phyloP scores from a whole-genome alignment of 2,888 invertebrate species.

The Omphaloscelis lunosa region DNA sequence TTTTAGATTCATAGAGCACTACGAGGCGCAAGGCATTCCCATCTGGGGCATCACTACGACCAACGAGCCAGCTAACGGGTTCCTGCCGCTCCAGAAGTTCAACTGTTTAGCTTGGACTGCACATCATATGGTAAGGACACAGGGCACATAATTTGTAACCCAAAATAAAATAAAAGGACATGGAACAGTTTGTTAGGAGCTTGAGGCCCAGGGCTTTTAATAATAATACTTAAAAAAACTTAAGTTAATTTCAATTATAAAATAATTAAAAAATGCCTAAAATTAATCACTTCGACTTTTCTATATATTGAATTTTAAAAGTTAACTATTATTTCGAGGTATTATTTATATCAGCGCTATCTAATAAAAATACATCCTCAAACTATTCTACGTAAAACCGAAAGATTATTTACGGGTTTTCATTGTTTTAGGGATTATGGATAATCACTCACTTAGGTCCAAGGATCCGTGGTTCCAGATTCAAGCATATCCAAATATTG shows the following conservation, averaged over 20 bases:
- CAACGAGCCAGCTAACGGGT: constrained; percentile 94
- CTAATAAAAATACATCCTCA: not conserved
- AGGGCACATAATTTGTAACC: not conserved
- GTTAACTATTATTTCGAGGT: not conserved
- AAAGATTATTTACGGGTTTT: not conserved
- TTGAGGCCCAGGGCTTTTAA: not conserved
- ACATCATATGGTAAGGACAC: constrained; percentile 77
- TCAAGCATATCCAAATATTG: constrained; percentile 87
- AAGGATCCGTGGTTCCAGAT: not conserved
- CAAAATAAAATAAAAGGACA: not conserved
- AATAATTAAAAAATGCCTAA: no score
- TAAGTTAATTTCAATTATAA: no score
- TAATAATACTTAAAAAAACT: no score
- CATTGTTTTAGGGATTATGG: not conserved
- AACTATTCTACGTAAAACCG: not conserved
- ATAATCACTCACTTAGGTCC: not conserved
- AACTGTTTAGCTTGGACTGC: constrained; percentile 94
- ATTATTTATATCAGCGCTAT: not conserved
- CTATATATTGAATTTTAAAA: no score
- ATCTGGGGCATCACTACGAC: constrained; percentile 89
- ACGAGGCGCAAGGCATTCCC: constrained; percentile 90
- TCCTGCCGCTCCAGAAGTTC: constrained; percentile 86
- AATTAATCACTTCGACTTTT: no score
- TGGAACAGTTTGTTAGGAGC: not conserved
- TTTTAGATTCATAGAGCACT: constrained; percentile 93